These are phyloP conservation scores for Pseudanteris insignis DNA, from an alignment of 2,888 invertebrate genomes.

Conservation along the genomic window DNA sequence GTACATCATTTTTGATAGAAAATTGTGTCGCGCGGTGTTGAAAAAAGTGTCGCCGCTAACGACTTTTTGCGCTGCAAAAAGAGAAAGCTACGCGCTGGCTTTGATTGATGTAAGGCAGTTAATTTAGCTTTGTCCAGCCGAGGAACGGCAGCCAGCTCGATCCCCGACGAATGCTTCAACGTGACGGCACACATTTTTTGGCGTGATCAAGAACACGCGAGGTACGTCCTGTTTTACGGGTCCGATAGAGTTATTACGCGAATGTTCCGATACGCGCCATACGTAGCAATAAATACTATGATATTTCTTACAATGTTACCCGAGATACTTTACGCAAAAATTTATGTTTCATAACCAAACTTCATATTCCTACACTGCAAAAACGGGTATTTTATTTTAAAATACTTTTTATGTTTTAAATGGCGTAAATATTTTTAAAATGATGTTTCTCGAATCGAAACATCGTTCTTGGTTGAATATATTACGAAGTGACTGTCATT, in stretches of 20 bases:
- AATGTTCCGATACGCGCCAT: background rate
- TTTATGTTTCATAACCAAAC: too few relatives aligned
- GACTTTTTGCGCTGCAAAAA: constrained; percentile 19
- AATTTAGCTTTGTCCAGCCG: constrained; percentile 27
- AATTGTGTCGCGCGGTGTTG: background rate
- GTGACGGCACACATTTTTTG: constrained; percentile 35
- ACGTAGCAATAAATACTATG: too few relatives aligned
- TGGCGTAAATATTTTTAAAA: too few relatives aligned
- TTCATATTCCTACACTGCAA: too few relatives aligned
- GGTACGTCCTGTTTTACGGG: constrained; percentile 16
- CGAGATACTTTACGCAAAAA: too few relatives aligned
- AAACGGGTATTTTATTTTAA: too few relatives aligned
- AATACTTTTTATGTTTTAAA: too few relatives aligned
- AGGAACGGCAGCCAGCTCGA: constrained; percentile 27
- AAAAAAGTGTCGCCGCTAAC: constrained; percentile 31
- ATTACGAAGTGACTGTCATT: too few relatives aligned
- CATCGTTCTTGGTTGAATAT: too few relatives aligned
- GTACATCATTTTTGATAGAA: too few relatives aligned
- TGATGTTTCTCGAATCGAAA: too few relatives aligned
- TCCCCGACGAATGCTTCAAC: constrained; percentile 25
- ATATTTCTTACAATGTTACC: too few relatives aligned
- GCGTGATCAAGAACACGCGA: constrained; percentile 31
- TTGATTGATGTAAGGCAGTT: constrained; percentile 36
- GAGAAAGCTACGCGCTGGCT: constrained; percentile 17
- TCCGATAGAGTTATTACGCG: constrained; percentile 29